Evolutionary conservation across 2,888 invertebrate species (phyloP).

Genomic region (Temnothorax ravouxi): DNA sequence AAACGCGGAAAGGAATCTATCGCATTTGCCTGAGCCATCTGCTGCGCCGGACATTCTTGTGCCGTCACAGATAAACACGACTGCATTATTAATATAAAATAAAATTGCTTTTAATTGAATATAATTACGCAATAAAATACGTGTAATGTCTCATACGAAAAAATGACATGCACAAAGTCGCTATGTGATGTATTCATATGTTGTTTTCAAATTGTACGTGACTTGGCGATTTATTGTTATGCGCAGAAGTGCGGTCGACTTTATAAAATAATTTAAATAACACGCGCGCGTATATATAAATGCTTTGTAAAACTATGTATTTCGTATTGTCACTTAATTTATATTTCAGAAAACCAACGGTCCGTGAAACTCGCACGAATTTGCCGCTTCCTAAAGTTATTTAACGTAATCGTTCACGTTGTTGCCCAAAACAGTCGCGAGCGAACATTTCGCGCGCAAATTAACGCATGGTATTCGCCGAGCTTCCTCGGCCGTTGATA

Average conservation of each 20-base stretch:
- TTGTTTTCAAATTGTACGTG: neutral
- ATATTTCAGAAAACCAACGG: neutral
- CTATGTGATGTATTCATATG: neutral
- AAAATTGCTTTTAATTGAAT: slow-evolving; percentile 39
- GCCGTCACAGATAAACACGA: neutral
- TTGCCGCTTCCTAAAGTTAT: slow-evolving; percentile 1
- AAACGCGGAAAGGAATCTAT: slow-evolving; percentile 32
- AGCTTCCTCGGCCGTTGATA: neutral
- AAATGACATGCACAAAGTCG: neutral
- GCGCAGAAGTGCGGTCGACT: neutral
- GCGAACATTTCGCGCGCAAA: slow-evolving; percentile 8
- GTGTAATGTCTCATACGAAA: neutral
- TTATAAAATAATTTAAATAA: neutral
- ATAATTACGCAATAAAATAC: slow-evolving; percentile 15
- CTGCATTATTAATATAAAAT: neutral
- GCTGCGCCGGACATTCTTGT: neutral
- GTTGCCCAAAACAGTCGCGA: neutral
- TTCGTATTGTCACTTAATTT: neutral
- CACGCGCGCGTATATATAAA: neutral
- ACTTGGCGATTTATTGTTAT: neutral
- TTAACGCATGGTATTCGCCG: neutral
- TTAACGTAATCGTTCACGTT: slow-evolving; percentile 16
- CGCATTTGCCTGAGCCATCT: slow-evolving; percentile 32
- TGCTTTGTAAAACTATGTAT: neutral
- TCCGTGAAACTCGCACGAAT: neutral